Percentiles rank a stretch among this genome's conserved stretches.
These are phyloP conservation scores for Proterorhinus semilunaris DNA, from an alignment of 2,113 vertebrate genomes.

Conservation along the genomic window DNA sequence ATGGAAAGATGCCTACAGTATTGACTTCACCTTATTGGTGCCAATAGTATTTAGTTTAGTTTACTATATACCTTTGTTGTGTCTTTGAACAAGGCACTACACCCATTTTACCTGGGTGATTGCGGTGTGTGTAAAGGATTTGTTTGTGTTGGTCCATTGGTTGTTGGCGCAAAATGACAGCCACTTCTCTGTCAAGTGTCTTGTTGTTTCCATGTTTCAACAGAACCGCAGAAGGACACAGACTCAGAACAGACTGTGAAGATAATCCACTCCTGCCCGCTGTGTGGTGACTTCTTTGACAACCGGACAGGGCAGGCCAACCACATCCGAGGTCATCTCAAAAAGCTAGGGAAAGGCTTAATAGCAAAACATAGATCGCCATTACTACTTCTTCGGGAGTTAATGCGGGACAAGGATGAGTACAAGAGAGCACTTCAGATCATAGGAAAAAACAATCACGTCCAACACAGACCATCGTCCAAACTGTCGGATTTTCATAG, in stretches of 20 bases:
- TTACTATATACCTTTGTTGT: too few relatives aligned
- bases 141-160: too few relatives aligned
- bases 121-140: too few relatives aligned
- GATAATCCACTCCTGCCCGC: conserved; percentile 84
- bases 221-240: conserved; percentile 83
- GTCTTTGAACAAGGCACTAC: too few relatives aligned
- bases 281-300: conserved; percentile 94
- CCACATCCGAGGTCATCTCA: conserved; percentile 95
- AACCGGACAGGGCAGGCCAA: conserved; percentile 97
- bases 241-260: conserved; percentile 75
- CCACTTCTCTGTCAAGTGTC: too few relatives aligned
- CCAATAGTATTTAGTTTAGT: too few relatives aligned
- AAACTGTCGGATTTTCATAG: conserved; percentile 49
- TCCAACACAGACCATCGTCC: conserved; percentile 59
- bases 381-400: conserved; percentile 88
- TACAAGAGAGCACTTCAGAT: conserved; percentile 90
- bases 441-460: conserved; percentile 87
- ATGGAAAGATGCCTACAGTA: too few relatives aligned
- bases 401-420: conserved; percentile 97
- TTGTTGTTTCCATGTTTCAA: conserved; percentile 42
- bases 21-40: too few relatives aligned
- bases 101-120: too few relatives aligned
- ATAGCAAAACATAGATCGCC: conserved; percentile 90
- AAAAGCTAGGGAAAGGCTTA: conserved; percentile 90
- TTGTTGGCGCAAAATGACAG: too few relatives aligned